Base-by-base conservation (phyloP, 2,888 invertebrate genomes). In the Eristalis arbustorum region DNA sequence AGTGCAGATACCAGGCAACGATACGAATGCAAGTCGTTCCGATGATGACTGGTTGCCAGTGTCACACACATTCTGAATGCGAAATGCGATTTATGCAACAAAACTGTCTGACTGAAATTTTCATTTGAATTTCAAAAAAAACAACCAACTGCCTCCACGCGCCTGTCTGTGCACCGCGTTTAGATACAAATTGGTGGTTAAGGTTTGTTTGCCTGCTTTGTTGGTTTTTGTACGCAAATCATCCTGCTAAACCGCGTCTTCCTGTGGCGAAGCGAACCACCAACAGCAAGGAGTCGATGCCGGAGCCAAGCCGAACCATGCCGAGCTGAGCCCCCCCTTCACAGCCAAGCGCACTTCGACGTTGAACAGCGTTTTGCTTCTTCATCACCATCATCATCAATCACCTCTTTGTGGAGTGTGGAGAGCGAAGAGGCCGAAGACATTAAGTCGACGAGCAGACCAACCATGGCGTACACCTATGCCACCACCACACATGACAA, bases 381-480 rank as follows among this genome's bases (percentile, higher is more conserved):
- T 87, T 87, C 83, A 79, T 82, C 78, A 25, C 83, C 87, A 87
- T 87, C 87, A 87, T 75, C 78, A 87, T 87, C 87, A 87, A 87
- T 87, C 83, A 87, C 87, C 69, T 74, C 31, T 31, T 31, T 31
- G 31, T 23, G 63, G 61, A 62, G 69, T 66, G 83, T 83, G 74
- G 69, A 71, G 72, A 59, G 69, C 3, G 49, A 42, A 18, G 14
- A 40, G 18, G 34, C 37, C 28, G 23, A 11, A 66, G 42, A 59
- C 37, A 37, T 25, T 61, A 37, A 75, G 63, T 49, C 68, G 56
- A 66, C 62, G 68, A 71, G 71, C 42, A 75, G 72, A 56, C 83
- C 75, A 83, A 79, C 83, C 75, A 75, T 83, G 78, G 83, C 63
- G 87, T 82, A 82, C 84, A 75, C 78, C 78, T 77, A 73, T 62